Evolutionary conservation across 2,113 vertebrate genomes (phyloP).

Genomic region (Athene cunicularia): DNA sequence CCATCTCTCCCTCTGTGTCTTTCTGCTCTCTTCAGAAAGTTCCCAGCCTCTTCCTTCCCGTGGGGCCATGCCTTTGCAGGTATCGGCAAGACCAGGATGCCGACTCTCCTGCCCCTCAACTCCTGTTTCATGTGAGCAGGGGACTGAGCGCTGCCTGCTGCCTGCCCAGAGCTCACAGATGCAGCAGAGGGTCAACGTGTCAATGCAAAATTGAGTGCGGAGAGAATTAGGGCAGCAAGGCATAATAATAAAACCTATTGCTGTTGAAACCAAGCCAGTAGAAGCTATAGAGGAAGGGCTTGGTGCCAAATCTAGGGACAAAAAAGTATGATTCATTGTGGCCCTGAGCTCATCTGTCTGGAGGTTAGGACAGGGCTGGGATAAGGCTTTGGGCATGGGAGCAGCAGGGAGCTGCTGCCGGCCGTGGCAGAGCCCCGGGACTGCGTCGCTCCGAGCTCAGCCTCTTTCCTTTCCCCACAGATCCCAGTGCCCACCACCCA

Average conservation of each 20-base stretch:
- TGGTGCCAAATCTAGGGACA: background rate
- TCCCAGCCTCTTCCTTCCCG: background rate
- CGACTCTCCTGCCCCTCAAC: background rate
- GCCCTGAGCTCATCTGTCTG: conserved; percentile 7
- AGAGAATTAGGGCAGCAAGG: conserved; percentile 59
- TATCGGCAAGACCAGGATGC: background rate
- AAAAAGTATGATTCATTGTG: background rate
- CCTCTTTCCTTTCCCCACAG: fast-evolving
- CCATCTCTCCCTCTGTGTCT: fast-evolving
- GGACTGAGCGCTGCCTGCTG: background rate
- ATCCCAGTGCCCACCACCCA: background rate
- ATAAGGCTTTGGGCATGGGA: background rate
- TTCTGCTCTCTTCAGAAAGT: background rate
- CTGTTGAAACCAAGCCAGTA: conserved; percentile 40
- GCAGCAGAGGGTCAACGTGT: background rate
- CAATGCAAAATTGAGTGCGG: conserved; percentile 37
- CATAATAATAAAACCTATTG: conserved; percentile 57
- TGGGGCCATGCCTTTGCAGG: fast-evolving
- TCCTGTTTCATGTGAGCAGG: background rate
- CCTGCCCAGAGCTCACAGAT: background rate
- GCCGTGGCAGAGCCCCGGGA: background rate
- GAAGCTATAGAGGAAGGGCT: conserved; percentile 28
- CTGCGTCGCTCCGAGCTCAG: background rate
- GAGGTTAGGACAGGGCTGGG: background rate
- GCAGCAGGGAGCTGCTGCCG: background rate